Base-by-base conservation (phyloP, 1,140 invertebrate species). In the Ruditapes philippinarum region DNA sequence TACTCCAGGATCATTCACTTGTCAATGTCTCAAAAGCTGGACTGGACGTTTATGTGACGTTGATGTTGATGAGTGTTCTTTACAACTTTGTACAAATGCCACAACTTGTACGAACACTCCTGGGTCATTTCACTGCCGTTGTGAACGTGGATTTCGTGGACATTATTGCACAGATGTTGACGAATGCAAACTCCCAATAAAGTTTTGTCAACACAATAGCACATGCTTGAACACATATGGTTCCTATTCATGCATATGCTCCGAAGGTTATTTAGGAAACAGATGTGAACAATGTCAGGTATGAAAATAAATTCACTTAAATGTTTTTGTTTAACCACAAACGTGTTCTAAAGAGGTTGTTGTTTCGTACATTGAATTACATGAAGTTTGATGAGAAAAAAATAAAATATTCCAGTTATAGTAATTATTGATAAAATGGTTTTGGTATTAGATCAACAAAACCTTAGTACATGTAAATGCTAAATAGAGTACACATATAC, bases 21-120 rank as follows among this genome's bases (percentile, higher is more conserved):
- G 85, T 62, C 22, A 68, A 17, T 90, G 89, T 79, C 51, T 28
- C 5, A 28, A 49, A 65, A 73, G 85, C 25, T 90, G 84, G 84
- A 65, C 42, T 25, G 90, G 90, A 0, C 28, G 14, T 42, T 38
- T 33, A 1, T 88, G 68, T 76, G 40, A 54, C 17, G 19, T 57
- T 36, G 91, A 91, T 89, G 74, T 88, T 12, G 65, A 91, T 60
- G 91, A 90, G 40, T 91, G 91, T 33, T 33, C 14, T 9, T n/a
- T 51, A 54, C 81, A 57, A 19, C 19, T 38, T 36, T 70, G 65
- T 70, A 2, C 14, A 9, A 70, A 70, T 17, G 33, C 14, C n/a
- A 5, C 33, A 2, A 38, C 9, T 38, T 70, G 65, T 38, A 19
- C 65, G 22, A 40, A 38, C 33, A 70, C 17, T 38, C 65, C 33